Percentiles rank a stretch among this genome's conserved stretches.
Conservation (phyloP, 2,113 vertebrate genomes). For the Prochilodus magdalenae region DNA sequence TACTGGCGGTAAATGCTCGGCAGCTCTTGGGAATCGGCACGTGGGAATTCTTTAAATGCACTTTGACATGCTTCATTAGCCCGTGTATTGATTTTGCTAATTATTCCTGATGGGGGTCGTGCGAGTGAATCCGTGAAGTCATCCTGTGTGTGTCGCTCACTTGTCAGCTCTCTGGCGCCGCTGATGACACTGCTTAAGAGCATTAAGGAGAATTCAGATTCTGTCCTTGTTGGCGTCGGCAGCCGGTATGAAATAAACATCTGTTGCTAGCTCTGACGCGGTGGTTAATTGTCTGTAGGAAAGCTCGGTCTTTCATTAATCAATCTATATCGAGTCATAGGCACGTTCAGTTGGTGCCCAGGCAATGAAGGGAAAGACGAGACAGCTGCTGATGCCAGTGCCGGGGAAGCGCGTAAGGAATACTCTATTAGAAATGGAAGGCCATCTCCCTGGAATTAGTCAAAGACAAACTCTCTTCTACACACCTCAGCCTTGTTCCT, state of each 20-base stretch:
- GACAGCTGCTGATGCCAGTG: neutral
- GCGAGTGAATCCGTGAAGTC: neutral
- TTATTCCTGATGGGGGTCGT: neutral
- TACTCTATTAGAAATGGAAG: neutral
- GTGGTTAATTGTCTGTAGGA: slow-evolving; percentile 43
- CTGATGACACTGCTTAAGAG: neutral
- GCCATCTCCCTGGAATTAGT: neutral
- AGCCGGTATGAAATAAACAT: slow-evolving; percentile 44
- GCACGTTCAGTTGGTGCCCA: slow-evolving; percentile 1
- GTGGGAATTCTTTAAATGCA: neutral
- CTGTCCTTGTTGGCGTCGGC: slow-evolving; percentile 28
- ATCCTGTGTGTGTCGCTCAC: neutral
- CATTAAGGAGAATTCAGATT: slow-evolving; percentile 39
- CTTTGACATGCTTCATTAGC: neutral
- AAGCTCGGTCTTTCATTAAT: slow-evolving; percentile 31
- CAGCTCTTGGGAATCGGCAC: neutral
- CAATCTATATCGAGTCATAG: slow-evolving; percentile 21
- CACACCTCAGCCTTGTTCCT: neutral
- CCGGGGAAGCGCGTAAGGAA: neutral
- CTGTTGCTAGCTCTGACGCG: slow-evolving; percentile 46
- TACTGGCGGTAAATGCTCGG: neutral
- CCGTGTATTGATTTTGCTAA: neutral
- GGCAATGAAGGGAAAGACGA: neutral
- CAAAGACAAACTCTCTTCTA: neutral
- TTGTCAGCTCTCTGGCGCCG: neutral